A percentile compares a stretch with the other conserved stretches of the same genome.
Conservation (phyloP, 2,113 vertebrate genomes). For the Platanista minor region DNA sequence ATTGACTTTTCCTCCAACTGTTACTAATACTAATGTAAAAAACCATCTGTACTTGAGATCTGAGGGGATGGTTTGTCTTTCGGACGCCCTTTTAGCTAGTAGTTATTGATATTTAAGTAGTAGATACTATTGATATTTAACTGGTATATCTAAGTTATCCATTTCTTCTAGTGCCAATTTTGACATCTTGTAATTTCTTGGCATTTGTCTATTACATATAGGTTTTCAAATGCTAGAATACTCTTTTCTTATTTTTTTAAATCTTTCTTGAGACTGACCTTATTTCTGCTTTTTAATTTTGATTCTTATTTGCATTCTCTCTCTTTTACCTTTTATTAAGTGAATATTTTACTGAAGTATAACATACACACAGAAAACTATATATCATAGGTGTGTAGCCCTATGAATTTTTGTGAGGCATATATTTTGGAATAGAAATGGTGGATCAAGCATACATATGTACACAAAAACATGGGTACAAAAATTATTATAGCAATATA, state of each 20-base stretch:
- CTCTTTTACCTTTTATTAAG: neutral
- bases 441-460: neutral
- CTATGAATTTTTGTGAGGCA: neutral
- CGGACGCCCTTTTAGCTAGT: neutral
- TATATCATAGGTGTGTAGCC: neutral
- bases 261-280: neutral
- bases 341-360: neutral
- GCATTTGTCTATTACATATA: neutral
- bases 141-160: neutral
- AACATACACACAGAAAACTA: neutral
- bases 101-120: neutral
- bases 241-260: neutral
- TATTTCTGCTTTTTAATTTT: neutral
- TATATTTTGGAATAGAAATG: neutral
- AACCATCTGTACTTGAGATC: neutral
- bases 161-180: neutral
- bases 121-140: neutral
- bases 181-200: neutral
- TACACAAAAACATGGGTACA: neutral
- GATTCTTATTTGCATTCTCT: neutral
- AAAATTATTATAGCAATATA: neutral
- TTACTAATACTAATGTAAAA: neutral
- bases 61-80: neutral
- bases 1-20: neutral
- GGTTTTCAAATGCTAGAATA: neutral